These are phyloP conservation scores for Archegozetes longisetosus DNA, from an alignment of 1,140 invertebrate species.

Conservation along the genomic window DNA sequence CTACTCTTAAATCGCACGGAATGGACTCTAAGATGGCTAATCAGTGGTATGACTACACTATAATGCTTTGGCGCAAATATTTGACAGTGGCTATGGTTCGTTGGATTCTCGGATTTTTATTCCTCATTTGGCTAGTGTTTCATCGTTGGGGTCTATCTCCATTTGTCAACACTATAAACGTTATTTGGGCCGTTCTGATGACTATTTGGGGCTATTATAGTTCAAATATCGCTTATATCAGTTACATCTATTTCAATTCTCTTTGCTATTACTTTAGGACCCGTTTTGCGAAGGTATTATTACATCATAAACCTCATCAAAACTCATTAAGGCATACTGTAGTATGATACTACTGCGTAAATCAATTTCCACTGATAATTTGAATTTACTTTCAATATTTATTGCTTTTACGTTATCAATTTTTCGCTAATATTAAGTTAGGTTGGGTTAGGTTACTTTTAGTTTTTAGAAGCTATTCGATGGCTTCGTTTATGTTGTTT, in stretches of 20 bases:
- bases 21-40: not conserved
- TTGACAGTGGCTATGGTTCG: not conserved
- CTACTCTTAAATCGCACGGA: not conserved
- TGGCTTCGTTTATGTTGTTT: too few relatives aligned
- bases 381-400: too few relatives aligned
- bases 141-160: not conserved
- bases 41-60: conserved; percentile 3
- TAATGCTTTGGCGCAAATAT: conserved; percentile 2
- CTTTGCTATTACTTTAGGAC: conserved; percentile 13
- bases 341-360: too few relatives aligned
- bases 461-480: too few relatives aligned
- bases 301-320: not conserved
- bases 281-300: conserved; percentile 12
- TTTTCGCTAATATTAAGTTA: too few relatives aligned
- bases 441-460: too few relatives aligned
- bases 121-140: not conserved
- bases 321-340: too few relatives aligned
- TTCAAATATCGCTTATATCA: conserved; percentile 1
- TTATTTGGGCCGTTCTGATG: conserved; percentile 6
- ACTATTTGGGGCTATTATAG: not conserved
- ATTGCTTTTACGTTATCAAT: too few relatives aligned
- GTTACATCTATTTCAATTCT: conserved; percentile 7
- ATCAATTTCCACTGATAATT: too few relatives aligned
- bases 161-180: not conserved
- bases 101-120: not conserved